Evolutionary conservation across 2,797 vertebrate genomes (phyloP), one percentile per base, ranked within the genome.

Genomic region (Danio choprae): DNA sequence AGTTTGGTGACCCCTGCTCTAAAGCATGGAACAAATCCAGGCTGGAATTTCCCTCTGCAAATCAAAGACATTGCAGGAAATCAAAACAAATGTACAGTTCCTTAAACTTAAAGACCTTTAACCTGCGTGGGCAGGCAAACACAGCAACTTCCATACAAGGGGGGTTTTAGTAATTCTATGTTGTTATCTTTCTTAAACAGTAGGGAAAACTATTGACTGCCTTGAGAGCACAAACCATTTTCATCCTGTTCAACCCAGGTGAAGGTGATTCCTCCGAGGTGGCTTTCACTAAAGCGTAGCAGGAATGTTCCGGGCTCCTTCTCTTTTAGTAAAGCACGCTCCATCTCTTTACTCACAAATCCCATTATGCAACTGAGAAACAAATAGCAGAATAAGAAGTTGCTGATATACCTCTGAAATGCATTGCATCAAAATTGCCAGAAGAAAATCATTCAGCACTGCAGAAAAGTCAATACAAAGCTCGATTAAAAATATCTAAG

Each of bases 281-380:
- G 96, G 79, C 97, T 99, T 92, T 99, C 98, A 43, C 98, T 99
- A 89, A 99, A 99, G 84, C 98, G 91, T 74, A 99, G 70, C 51
- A 99, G 92, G 90, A 99, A 99, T 0, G 97, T 99, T 15, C 97
- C 98, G 0, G 96, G 94, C 76, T 94, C 94, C 89, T 94, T 94
- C 88, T 95, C 96, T 89, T 97, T 98, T 68, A 99, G 92, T 88
- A 99, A 90, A 67, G 92, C 89, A 0, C 96, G 93, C 86, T 99
- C 97, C 88, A 93, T 97, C 87, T 97, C 98, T 91, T 99, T 99
- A 87, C 96, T 99, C 79, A 99, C 96, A 81, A 99, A 99, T 71
- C 98, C 98, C 97, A 99, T 98, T 82, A 99, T 84, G 38, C 95
- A 97, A 86, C 98, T 99, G 87, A 73, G 75, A 65, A 56, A 3